Evolutionary conservation across 2,797 vertebrate genomes (phyloP).

Genomic region (Forpus xanthops): DNA sequence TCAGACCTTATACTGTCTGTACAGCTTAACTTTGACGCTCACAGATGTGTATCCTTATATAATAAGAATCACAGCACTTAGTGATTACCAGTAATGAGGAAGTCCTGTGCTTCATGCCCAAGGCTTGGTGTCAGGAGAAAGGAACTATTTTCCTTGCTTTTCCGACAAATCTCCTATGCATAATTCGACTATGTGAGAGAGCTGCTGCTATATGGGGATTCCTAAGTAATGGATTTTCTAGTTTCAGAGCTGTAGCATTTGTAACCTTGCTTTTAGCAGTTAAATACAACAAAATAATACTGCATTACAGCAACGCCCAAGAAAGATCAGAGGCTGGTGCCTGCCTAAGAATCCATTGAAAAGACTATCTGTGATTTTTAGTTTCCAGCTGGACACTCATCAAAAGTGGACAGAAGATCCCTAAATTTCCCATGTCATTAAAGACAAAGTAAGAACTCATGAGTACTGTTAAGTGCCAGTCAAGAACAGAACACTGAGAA

Average conservation of each 20-base stretch:
- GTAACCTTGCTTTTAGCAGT: not conserved
- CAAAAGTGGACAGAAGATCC: not conserved
- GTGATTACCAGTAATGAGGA: not conserved
- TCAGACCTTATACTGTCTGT: not conserved
- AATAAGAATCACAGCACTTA: not conserved
- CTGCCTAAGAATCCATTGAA: not conserved
- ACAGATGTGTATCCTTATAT: not conserved
- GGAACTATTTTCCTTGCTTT: not conserved
- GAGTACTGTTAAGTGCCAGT: not conserved
- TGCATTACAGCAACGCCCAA: not conserved
- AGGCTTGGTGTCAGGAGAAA: not conserved
- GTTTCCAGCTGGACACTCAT: not conserved
- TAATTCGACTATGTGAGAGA: not conserved
- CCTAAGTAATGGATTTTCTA: not conserved
- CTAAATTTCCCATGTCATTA: not conserved
- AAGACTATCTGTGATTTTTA: not conserved
- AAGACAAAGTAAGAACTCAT: not conserved
- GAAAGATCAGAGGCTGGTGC: not conserved
- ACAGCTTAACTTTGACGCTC: not conserved
- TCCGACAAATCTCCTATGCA: not conserved
- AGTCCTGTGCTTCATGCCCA: not conserved
- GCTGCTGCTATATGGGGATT: not conserved
- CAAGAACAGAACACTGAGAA: not conserved
- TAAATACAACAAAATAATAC: not conserved
- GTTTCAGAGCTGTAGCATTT: not conserved